Base-by-base conservation (phyloP, 2,888 invertebrate species). In the Acleris literana region DNA sequence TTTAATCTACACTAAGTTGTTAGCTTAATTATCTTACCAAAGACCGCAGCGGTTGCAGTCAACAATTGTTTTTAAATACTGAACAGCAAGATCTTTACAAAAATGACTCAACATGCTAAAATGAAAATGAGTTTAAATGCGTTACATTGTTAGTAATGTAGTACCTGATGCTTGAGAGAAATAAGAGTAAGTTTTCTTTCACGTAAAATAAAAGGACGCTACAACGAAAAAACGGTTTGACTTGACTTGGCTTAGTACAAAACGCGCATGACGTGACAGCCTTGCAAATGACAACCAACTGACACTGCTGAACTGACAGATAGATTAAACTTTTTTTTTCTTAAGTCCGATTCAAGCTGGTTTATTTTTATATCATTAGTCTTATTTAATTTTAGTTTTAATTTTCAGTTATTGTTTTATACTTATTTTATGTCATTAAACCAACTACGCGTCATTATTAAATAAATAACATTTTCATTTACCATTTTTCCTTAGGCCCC, bases 61-160 rank as follows among this genome's bases (percentile, higher is more conserved):
- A 39, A 53, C 56, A 49, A 49, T 49, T 33, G 60, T 61, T 44
- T 55, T 51, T 33, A 59, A 9, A 33, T 33, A 59, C 29, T 53
- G 61, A 7, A 46, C 66, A 62, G 52, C 57, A 20, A 39, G 48
- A 62, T 57, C 61, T 61, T 56, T 66, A 39, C 51, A 20, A 16
- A 62, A 57, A 62, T 55, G 16, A 53, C 43, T 46, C 16, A 52
- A 44, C 65, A 61, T 62, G 57, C 11, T 66, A 46, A 39, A 44
- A 46, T 22, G 18, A 48, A n/a, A 52, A 52, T 11, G 2, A 44
- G 43, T 44, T 60, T 22, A 43, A 55, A 65, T 65, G 55, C 43
- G 11, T 49, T 22, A 48, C 20, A 48, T 58, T 52, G 16, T 64
- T 11, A 55, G n/a, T 17, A 65, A 20, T 43, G n/a, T 48, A 53